Evolutionary conservation across 2,888 invertebrate genomes (phyloP).

Genomic region (Athalia rosae): DNA sequence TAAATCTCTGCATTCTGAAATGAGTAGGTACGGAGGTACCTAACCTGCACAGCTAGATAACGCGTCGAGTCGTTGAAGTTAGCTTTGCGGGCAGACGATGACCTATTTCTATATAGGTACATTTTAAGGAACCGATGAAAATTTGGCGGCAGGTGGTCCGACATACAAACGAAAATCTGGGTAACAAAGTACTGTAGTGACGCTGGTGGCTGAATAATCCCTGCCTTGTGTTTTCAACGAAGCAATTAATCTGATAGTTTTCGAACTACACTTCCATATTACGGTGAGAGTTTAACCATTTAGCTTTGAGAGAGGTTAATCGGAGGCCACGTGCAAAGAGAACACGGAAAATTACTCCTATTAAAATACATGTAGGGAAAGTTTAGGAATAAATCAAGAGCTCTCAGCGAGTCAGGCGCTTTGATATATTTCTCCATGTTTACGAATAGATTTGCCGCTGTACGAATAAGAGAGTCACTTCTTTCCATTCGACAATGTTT

Average conservation of each 20-base stretch:
- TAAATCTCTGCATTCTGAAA: slow-evolving; percentile 11
- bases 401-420: neutral
- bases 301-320: slow-evolving; percentile 9
- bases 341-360: slow-evolving; percentile 30
- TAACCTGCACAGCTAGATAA: too few relatives aligned
- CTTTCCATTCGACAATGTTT: too few relatives aligned
- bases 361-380: slow-evolving; percentile 30
- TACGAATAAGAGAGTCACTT: too few relatives aligned
- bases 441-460: neutral
- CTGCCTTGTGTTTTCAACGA: neutral
- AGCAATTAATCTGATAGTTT: slow-evolving; percentile 35
- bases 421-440: slow-evolving; percentile 16
- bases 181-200: slow-evolving; percentile 18
- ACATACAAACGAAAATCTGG: neutral
- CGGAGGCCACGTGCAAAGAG: slow-evolving; percentile 5
- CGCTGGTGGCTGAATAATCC: slow-evolving; percentile 1
- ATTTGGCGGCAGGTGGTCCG: slow-evolving; percentile 22
- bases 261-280: slow-evolving; percentile 14
- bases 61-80: too few relatives aligned
- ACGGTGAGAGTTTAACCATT: slow-evolving; percentile 16
- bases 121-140: slow-evolving; percentile 13
- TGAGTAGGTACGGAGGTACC: neutral
- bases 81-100: too few relatives aligned
- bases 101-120: too few relatives aligned
- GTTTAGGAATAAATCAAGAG: slow-evolving; percentile 23